Evolutionary conservation across 2,113 vertebrate species (phyloP), one percentile per base, ranked within the genome.

Genomic region (Montifringilla adamsi): DNA sequence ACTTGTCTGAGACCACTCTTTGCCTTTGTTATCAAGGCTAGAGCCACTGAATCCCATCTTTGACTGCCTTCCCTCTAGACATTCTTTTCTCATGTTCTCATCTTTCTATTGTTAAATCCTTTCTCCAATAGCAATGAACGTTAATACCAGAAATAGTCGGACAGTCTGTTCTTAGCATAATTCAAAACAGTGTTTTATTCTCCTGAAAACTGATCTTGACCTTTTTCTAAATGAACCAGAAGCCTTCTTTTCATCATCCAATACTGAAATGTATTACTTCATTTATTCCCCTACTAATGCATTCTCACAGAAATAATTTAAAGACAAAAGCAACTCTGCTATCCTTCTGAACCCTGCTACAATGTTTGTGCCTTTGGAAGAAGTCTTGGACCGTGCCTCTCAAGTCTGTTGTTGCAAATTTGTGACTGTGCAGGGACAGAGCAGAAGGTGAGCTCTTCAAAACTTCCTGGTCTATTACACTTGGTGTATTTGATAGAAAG

Each of bases 81-180:
- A 95, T 95, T 96, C 92, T 93, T 95, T 95, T 92, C 92, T 85
- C 26, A 73, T 94, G 94, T 85, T 94, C 95, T 96, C 96, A 97
- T 95, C 69, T 92, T 97, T 95, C 93, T 97, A 90, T 93, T 96
- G 93, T 94, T 95, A 96, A 96, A 96, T 90, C 92, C 49, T 82
- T 92, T 90, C 83, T 94, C 53, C 73, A 93, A 96, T 39, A 86
- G 94, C 93, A 94, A 78, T 72, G 94, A 94, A 93, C 1, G 0
- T 72, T 96, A 96, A 97, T 96, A 96, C 92, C 93, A 97, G 92
- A 94, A 95, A 96, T 84, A 94, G 90, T 80, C 80, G 37, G 87
- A 87, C 90, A 96, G 95, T 95, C 92, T 96, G 94, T 96, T 93
- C 95, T 97, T 78, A 96, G 94, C 64, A 81, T 96, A 97, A 96